phyloP scores from a whole-genome alignment of 2,797 vertebrate genomes.

The Ctenochaetus hawaiiensis region DNA sequence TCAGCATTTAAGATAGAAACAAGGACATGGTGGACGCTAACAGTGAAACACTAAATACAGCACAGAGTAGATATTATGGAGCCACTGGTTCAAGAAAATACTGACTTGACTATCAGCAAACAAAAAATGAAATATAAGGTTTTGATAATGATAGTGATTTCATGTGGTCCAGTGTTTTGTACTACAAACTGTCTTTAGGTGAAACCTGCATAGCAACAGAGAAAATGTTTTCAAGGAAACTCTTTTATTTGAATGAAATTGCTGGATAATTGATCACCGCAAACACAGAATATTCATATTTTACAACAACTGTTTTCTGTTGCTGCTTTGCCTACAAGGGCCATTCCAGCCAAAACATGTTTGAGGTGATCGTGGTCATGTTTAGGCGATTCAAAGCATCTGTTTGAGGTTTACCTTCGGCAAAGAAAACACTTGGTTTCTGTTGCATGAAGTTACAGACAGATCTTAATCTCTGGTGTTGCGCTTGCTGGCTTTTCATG shows the following conservation, averaged over 20 bases:
- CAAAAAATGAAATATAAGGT: background rate
- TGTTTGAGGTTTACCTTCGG: background rate
- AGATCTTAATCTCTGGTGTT: background rate
- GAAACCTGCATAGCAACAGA: background rate
- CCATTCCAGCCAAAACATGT: background rate
- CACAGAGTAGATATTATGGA: background rate
- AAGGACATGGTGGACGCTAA: too few relatives aligned
- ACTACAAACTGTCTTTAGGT: background rate
- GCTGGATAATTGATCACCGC: background rate
- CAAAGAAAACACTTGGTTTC: background rate
- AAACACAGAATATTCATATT: background rate
- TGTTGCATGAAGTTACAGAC: background rate
- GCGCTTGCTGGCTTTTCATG: background rate
- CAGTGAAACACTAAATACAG: background rate
- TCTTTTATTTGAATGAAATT: background rate
- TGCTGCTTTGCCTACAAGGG: background rate
- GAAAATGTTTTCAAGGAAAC: background rate
- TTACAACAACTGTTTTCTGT: background rate
- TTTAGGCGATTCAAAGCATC: slow-evolving; percentile 9
- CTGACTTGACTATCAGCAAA: background rate
- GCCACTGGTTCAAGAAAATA: background rate
- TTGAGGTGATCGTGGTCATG: slow-evolving; percentile 12
- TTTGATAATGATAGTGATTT: background rate
- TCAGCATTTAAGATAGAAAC: too few relatives aligned
- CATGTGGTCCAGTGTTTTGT: background rate